Evolutionary conservation across 1,140 invertebrate species (phyloP), one percentile per base, ranked within the genome.

Genomic region (Eriocheir sinensis): DNA sequence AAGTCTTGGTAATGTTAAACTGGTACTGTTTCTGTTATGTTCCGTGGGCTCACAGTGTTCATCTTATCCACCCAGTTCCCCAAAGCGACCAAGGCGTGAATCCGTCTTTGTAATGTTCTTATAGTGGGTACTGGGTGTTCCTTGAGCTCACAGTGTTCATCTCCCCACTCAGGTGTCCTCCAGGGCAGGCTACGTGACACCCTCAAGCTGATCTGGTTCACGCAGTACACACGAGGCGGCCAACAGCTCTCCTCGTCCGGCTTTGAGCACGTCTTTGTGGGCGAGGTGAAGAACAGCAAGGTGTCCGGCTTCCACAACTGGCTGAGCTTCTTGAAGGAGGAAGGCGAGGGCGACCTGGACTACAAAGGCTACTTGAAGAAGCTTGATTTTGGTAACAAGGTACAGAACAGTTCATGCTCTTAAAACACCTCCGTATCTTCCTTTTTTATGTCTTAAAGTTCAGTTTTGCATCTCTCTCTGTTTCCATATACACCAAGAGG

Each of bases 211-310:
- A 97, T 99, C 30, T 96, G 96, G 96, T 96, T 96, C 94, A 96
- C 97, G 8, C 97, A 98, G 93, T 99, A 98, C 96, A 98, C 98
- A 0, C 97, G 98, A 93, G 98, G 98, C 0, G 97, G 97, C 96
- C 98, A 92, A 27, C 44, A 91, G 3, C 17, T 95, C 34, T 85
- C 90, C 0, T 96, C 96, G 15, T 95, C 98, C 34, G 98, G 98
- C 0, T 99, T 99, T 96, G 98, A 99, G 96, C 98, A 99, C 96
- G 97, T 99, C 32, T 99, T 99, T 96, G 97, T 99, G 0, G 98
- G 98, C 0, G 98, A 99, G 97, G 97, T 98, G 0, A 98, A 98
- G 97, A 97, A 98, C 96, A 97, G 97, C 34, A 97, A 98, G 96
- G 97, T 99, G 44, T 97, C 97, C 96, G 98, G 98, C 17, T 97